Percentiles rank a stretch among this genome's conserved stretches.
These are phyloP conservation scores for Cerceris ruficornis DNA, from an alignment of 2,888 invertebrate species.

Conservation along the genomic window DNA sequence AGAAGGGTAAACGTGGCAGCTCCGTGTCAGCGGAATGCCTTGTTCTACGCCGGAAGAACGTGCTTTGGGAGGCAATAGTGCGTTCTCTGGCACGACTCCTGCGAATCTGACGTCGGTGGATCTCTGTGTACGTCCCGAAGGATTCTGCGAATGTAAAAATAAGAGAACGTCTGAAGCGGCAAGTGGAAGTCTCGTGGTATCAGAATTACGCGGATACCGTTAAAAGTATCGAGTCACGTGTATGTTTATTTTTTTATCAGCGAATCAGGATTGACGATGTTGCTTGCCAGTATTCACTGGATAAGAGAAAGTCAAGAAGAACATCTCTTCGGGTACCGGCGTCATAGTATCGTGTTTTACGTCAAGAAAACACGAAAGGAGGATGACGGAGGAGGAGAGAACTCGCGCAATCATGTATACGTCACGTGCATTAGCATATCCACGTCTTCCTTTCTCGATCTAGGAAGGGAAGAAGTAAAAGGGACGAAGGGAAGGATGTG, in stretches of 20 bases:
- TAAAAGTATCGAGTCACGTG: conserved; percentile 7
- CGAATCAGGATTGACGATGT: not conserved
- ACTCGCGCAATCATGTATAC: not conserved
- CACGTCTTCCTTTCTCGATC: not conserved
- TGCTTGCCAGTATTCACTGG: not conserved
- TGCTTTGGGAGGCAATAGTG: conserved; percentile 6
- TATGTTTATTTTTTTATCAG: not conserved
- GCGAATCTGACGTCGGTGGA: not conserved
- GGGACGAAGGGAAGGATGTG: not conserved
- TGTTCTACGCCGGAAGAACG: conserved; percentile 6
- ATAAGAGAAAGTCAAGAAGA: not conserved
- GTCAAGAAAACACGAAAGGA: not conserved
- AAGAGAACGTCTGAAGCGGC: conserved; percentile 8
- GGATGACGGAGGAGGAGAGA: not conserved
- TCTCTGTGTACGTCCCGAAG: not conserved
- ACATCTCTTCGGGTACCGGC: not conserved
- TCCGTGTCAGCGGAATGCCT: not conserved
- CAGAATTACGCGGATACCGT: conserved; percentile 7
- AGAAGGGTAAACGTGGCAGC: conserved; percentile 3
- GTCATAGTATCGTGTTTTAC: not conserved
- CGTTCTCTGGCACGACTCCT: not conserved
- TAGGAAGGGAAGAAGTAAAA: not conserved
- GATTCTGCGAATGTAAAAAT: not conserved
- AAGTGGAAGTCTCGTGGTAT: not conserved
- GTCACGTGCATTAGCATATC: not conserved